A percentile compares a stretch with the other conserved stretches of the same genome.
phyloP scores from a whole-genome alignment of 2,888 invertebrate genomes.

The Netelia virgata region DNA sequence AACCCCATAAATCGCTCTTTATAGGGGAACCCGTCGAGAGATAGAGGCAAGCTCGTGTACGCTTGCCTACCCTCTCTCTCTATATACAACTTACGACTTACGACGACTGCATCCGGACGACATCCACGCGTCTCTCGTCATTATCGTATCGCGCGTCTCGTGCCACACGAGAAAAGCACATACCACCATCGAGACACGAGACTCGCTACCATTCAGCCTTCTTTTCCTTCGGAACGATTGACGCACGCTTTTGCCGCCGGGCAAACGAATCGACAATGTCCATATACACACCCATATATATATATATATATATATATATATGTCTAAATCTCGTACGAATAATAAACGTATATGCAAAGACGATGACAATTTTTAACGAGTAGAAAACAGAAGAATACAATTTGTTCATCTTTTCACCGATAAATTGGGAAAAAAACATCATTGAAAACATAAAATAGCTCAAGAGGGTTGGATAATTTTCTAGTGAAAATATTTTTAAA shows the following conservation, averaged over 20 bases:
- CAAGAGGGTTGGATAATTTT: conserved; percentile 26
- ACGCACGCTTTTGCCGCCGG: conserved; percentile 56
- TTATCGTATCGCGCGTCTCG: conserved; percentile 62
- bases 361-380: no score
- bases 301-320: not conserved
- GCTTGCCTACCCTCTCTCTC: conserved; percentile 13
- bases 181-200: not conserved
- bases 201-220: conserved; percentile 39
- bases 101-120: conserved; percentile 63
- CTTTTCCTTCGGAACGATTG: conserved; percentile 50
- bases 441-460: conserved; percentile 28
- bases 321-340: not conserved
- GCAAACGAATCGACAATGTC: conserved; percentile 37
- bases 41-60: conserved; percentile 55
- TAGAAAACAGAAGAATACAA: not conserved
- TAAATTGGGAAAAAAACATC: conserved; percentile 3
- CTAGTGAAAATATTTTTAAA: conserved; percentile 52
- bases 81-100: conserved; percentile 10
- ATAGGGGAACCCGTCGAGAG: conserved; percentile 64
- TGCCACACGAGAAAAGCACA: conserved; percentile 34
- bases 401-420: not conserved
- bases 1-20: conserved; percentile 65
- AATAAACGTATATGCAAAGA: no score
- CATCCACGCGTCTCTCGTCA: conserved; percentile 66
- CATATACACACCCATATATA: not conserved